Conservation (phyloP, 2,797 vertebrate species). For the Melanotaenia nigrans region DNA sequence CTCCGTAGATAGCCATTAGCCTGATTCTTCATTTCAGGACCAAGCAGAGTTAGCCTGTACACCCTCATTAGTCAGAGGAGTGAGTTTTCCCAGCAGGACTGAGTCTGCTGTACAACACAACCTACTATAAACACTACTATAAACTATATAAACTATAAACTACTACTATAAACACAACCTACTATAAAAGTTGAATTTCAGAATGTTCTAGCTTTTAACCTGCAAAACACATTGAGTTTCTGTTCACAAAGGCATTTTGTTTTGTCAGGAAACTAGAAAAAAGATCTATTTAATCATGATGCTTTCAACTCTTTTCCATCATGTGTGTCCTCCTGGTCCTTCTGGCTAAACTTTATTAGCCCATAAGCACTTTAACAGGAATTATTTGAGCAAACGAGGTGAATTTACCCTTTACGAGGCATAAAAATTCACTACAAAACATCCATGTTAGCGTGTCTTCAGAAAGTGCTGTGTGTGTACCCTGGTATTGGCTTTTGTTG, state of each 20-base stretch:
- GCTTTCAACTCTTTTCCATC: background rate
- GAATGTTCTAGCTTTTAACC: background rate
- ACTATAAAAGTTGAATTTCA: background rate
- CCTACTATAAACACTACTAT: too few relatives aligned
- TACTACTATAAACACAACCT: too few relatives aligned
- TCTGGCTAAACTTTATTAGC: background rate
- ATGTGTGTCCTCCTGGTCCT: background rate
- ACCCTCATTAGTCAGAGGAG: slow-evolving; percentile 52
- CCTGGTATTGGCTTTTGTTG: slow-evolving; percentile 16
- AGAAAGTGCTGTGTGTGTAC: background rate
- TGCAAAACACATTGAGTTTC: background rate
- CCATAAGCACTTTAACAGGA: slow-evolving; percentile 2
- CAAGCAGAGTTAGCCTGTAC: slow-evolving; percentile 34
- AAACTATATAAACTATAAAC: too few relatives aligned
- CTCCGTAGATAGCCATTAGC: slow-evolving; percentile 63
- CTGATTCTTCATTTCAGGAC: slow-evolving; percentile 63
- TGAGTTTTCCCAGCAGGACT: slow-evolving; percentile 29
- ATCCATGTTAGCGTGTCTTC: slow-evolving; percentile 9
- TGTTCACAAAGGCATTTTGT: background rate
- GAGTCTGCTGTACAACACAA: slow-evolving; percentile 2
- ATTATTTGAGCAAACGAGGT: background rate
- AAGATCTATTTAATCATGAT: background rate
- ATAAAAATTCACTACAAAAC: background rate
- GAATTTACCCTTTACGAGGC: background rate
- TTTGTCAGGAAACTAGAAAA: too few relatives aligned